Evolutionary conservation across 1,140 invertebrate species (phyloP).

Genomic region (Cepaea nemoralis): DNA sequence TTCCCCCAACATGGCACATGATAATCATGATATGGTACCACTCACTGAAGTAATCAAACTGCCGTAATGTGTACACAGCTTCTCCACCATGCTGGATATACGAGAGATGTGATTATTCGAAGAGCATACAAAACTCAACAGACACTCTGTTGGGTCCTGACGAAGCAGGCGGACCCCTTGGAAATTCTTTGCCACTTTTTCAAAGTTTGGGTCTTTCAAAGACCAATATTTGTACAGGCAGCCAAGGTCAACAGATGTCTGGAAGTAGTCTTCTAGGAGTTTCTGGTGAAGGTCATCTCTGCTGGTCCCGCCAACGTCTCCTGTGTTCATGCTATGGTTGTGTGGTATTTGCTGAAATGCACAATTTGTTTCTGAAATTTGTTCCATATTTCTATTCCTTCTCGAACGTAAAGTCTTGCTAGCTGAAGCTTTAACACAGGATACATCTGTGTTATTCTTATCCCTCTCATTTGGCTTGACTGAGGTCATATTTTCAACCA

Average conservation of each 20-base stretch:
- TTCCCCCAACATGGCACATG: too few relatives aligned
- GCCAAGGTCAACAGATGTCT: slow-evolving; percentile 76
- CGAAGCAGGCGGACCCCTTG: slow-evolving; percentile 90
- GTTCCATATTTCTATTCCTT: too few relatives aligned
- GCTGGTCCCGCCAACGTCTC: too few relatives aligned
- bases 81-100: slow-evolving; percentile 89
- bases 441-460: too few relatives aligned
- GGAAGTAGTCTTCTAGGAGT: slow-evolving; percentile 72
- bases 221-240: slow-evolving; percentile 84
- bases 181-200: slow-evolving; percentile 77
- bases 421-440: too few relatives aligned
- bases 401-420: too few relatives aligned
- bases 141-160: slow-evolving; percentile 92
- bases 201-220: slow-evolving; percentile 81
- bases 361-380: too few relatives aligned
- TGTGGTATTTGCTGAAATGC: too few relatives aligned
- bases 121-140: slow-evolving; percentile 97
- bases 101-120: slow-evolving; percentile 95
- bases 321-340: too few relatives aligned
- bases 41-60: slow-evolving; percentile 77
- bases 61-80: slow-evolving; percentile 87
- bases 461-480: too few relatives aligned
- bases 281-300: not conserved
- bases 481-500: too few relatives aligned
- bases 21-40: too few relatives aligned